Base-by-base conservation (phyloP, 2,888 invertebrate genomes). In the Mimas tiliae region DNA sequence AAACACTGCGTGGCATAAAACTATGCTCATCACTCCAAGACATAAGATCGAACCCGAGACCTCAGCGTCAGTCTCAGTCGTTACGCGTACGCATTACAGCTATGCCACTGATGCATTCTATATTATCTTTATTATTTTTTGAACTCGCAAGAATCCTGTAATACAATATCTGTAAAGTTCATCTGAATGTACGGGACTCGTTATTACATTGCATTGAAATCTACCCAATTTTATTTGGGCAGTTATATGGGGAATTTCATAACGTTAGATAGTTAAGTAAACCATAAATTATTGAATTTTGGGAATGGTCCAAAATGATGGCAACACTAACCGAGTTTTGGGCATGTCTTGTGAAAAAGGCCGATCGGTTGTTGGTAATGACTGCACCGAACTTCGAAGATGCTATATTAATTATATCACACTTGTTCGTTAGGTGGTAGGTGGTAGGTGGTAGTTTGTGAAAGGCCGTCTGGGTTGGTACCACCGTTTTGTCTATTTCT, bases 311-410 rank as follows among this genome's bases (percentile, higher is more conserved):
- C 76, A 71, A 71, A 70, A 58, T 58, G 42, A 72, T 67, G 68
- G 72, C 69, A 71, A 74, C 73, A 74, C 72, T 73, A 76, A 73
- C 72, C 74, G 72, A 75, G 68, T 72, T 75, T 68, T 72, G 69
- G 42, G 11, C 6, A 58, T 58, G 38, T 58, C 38, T 58, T 42
- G 42, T 21, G 42, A 58, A 58, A 55, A 58, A 19, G 42, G 16
- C 34, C 52, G 33, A 14, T 27, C 53, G 33, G 8, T 34, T 34
- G n/a, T 11, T 16, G 1, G 16, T 16, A 38, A 8, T 19, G 2
- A 58, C 52, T 27, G 52, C 58, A 4, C 7, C 38, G 38, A 12
- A 1, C 7, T 53, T 53, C 27, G 7, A 34, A 33, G 4, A 52
- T 52, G 6, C 12, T 12, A 6, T 38, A 11, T 42, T 19, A 12